Evolutionary conservation across 2,888 invertebrate species (phyloP).

Genomic region (Cartodere bifasciata): DNA sequence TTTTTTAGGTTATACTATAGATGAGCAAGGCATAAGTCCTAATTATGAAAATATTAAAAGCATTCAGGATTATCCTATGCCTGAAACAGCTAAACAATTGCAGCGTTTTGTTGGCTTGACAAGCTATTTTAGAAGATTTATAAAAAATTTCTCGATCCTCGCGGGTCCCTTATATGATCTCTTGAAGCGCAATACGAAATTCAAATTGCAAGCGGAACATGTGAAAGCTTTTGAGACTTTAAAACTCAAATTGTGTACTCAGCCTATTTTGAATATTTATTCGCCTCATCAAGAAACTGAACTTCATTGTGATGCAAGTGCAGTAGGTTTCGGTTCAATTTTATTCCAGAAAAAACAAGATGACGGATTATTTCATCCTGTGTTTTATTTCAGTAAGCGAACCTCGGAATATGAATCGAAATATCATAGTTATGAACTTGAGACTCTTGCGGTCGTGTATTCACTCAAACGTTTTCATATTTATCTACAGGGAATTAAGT

Average conservation of each 20-base stretch:
- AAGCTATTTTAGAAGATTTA: conserved; percentile 21
- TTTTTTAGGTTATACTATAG: conserved; percentile 21
- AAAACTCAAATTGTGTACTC: conserved; percentile 14
- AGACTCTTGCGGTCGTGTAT: conserved; percentile 20
- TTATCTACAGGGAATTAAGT: conserved; percentile 21
- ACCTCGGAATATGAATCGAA: conserved; percentile 20
- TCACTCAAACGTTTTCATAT: conserved; percentile 20
- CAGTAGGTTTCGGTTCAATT: conserved; percentile 22
- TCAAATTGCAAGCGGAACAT: conserved; percentile 18
- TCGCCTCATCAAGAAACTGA: conserved; percentile 21
- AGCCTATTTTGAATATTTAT: conserved; percentile 24
- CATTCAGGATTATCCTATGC: conserved; percentile 17
- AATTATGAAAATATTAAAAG: conserved; percentile 11
- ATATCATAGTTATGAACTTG: conserved; percentile 27
- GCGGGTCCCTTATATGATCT: conserved; percentile 18
- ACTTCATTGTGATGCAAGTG: conserved; percentile 26
- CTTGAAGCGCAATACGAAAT: conserved; percentile 16
- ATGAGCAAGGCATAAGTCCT: conserved; percentile 13
- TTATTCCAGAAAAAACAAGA: conserved; percentile 23
- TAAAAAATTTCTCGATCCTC: conserved; percentile 17
- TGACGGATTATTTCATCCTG: conserved; percentile 21
- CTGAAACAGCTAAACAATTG: conserved; percentile 14
- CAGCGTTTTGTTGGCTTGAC: conserved; percentile 21
- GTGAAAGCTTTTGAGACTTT: conserved; percentile 15
- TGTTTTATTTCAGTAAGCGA: conserved; percentile 25